Conservation (phyloP, 1,140 invertebrate species). For the Venturia canescens region DNA sequence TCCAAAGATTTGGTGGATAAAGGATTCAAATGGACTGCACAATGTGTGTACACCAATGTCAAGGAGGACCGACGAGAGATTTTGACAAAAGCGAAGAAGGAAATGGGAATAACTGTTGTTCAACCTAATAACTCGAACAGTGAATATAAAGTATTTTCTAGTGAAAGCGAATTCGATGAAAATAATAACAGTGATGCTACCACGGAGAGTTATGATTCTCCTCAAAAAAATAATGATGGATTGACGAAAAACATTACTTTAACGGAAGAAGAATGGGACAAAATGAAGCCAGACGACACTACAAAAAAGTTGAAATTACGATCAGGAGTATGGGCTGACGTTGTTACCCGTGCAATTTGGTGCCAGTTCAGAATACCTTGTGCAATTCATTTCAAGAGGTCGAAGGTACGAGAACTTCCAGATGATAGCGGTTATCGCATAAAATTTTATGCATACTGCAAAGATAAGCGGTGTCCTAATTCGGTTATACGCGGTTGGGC, state of each 20-base stretch:
- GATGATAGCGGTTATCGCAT: not conserved
- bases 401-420: not conserved
- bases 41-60: not conserved
- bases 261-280: slow-evolving; percentile 30
- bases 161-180: not conserved
- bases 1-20: not conserved
- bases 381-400: slow-evolving; percentile 36
- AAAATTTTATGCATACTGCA: not conserved
- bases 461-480: not conserved
- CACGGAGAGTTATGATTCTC: not conserved
- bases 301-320: slow-evolving; percentile 8
- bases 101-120: not conserved
- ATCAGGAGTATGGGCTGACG: slow-evolving; percentile 35
- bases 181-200: not conserved
- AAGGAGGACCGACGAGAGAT: not conserved
- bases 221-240: not conserved
- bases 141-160: not conserved
- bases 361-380: slow-evolving; percentile 25
- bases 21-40: not conserved
- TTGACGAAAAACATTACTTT: slow-evolving; percentile 1
- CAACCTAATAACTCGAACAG: slow-evolving; percentile 9
- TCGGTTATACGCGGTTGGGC: no score
- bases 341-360: slow-evolving; percentile 35
- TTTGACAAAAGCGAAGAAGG: slow-evolving; percentile 8
- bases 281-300: slow-evolving; percentile 31